These are phyloP conservation scores for Cardiocondyla obscurior DNA, from an alignment of 1,140 invertebrate species.

Conservation along the genomic window DNA sequence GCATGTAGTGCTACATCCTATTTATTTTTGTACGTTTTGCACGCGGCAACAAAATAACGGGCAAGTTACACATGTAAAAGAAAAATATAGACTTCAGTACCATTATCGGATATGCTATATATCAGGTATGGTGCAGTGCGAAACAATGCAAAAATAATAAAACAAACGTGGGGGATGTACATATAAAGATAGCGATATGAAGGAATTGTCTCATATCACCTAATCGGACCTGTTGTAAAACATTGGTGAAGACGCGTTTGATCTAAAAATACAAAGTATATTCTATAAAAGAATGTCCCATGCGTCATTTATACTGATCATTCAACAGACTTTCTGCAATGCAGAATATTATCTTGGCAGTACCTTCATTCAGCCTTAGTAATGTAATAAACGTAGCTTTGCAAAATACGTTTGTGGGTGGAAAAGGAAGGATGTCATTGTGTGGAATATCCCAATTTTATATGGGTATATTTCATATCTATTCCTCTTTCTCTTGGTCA, in stretches of 20 bases:
- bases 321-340: conserved; percentile 58
- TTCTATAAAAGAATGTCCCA: conserved; percentile 67
- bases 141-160: conserved; percentile 60
- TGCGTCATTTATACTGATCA: conserved; percentile 64
- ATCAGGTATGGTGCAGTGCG: conserved; percentile 36
- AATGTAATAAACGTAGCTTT: conserved; percentile 68
- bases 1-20: conserved; percentile 16
- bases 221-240: conserved; percentile 56
- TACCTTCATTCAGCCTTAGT: conserved; percentile 74
- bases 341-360: conserved; percentile 72
- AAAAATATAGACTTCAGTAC: conserved; percentile 56
- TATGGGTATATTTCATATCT: conserved; percentile 72
- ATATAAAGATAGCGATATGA: conserved; percentile 64
- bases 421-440: conserved; percentile 71
- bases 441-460: conserved; percentile 55
- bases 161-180: conserved; percentile 67
- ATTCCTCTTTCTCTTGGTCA: conserved; percentile 82
- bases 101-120: conserved; percentile 20
- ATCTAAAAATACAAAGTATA: conserved; percentile 65
- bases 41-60: conserved; percentile 12
- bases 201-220: conserved; percentile 56
- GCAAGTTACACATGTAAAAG: neutral
- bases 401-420: conserved; percentile 70
- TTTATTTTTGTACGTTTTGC: conserved; percentile 22
- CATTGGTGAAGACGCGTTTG: conserved; percentile 48